Evolutionary conservation across 2,888 invertebrate genomes (phyloP), one percentile per base, ranked within the genome.

Genomic region (Drosophila flavopinicola): DNA sequence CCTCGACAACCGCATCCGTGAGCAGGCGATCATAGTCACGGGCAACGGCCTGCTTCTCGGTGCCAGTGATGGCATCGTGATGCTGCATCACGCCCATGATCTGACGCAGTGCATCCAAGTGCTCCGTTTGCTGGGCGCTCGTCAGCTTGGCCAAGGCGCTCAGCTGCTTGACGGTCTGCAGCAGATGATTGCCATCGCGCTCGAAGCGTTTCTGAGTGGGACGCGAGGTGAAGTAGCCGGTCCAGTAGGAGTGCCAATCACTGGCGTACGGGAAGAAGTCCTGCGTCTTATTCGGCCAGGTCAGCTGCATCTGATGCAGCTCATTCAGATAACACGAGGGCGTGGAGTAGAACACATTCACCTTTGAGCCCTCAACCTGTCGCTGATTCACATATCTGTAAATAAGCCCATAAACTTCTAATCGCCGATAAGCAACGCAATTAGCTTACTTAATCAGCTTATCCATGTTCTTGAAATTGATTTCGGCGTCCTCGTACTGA

Each of bases 221-320:
- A 17, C 96, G 92, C 0, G 97, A 97, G 0, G 96, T 95, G 87
- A 94, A 97, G 87, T 96, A 97, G 0, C 99, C 99, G 0, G 98
- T 98, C 99, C 99, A 99, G 88, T 94, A 99, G 0, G 96, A 93
- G 83, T 97, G 95, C 0, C 94, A 93, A 87, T 96, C 95, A 37
- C 95, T 95, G 1, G 97, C 96, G 91, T 97, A 98, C 0, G 98
- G 98, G 91, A 98, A 97, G 92, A 97, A 98, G 87, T 98, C 98
- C 79, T 97, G 97, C 0, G 92, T 92, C 89, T 97, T 97, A 0
- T 93, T 93, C 0, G 95, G 92, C 92, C 96, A 94, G 0, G 93
- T 93, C 23, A 65, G 70, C 42, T 42, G 39, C 45, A 82, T 52
- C 6, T 94, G 92, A 6, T 94, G 93, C 1, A 94, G 93, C 60